Conservation (phyloP, 2,113 vertebrate species). For the Pedionomus torquatus region DNA sequence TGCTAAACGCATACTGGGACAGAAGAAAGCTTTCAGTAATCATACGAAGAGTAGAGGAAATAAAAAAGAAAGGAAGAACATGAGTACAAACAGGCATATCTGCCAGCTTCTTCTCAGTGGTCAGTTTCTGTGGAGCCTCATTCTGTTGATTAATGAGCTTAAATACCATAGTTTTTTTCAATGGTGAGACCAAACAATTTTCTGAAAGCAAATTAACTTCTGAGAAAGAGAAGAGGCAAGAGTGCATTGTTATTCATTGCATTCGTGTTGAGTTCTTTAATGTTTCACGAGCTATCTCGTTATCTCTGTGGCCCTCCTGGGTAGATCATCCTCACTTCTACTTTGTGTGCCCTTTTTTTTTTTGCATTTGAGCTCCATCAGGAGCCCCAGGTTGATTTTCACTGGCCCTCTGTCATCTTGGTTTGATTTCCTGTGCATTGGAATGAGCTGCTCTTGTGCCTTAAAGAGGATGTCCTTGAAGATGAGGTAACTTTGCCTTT, state of each 20-base stretch:
- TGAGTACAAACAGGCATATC: accelerated
- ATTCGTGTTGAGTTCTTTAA: not conserved
- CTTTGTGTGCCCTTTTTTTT: not conserved
- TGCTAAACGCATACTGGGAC: not conserved
- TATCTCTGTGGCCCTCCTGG: not conserved
- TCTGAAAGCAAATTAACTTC: not conserved
- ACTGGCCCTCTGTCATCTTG: not conserved
- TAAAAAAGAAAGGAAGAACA: not conserved
- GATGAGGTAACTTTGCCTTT: not conserved
- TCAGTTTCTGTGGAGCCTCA: not conserved
- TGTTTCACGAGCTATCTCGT: accelerated
- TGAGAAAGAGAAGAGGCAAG: not conserved
- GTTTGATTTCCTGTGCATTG: not conserved
- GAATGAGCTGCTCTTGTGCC: not conserved
- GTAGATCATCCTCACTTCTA: accelerated
- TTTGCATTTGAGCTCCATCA: not conserved
- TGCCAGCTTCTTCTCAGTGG: not conserved
- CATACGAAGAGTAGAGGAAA: not conserved
- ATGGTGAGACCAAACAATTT: not conserved
- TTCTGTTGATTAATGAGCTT: not conserved
- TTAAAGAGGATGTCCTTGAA: not conserved
- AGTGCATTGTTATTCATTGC: accelerated
- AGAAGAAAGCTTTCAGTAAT: not conserved
- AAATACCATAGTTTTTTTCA: not conserved
- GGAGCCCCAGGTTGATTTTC: not conserved